Evolutionary conservation across 2,113 vertebrate genomes (phyloP).

Genomic region (Madoqua kirkii): DNA sequence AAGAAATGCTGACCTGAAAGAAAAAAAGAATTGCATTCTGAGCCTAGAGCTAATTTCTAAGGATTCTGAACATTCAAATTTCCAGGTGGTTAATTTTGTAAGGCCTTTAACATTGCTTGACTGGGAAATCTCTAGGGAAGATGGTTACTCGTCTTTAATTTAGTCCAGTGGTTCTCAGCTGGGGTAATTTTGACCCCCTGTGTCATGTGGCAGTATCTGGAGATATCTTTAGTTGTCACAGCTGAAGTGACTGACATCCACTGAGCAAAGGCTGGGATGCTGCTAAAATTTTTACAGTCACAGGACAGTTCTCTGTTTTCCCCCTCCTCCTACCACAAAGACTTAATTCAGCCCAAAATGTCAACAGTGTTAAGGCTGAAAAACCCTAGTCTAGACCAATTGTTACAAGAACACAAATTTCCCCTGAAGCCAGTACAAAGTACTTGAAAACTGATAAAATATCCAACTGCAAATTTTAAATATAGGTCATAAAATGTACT

Average conservation of each 20-base stretch:
- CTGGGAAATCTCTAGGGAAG: not conserved
- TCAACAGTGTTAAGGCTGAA: not conserved
- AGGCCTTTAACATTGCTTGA: not conserved
- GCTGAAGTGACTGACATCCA: not conserved
- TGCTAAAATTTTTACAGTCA: not conserved
- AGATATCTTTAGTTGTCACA: constrained; percentile 17
- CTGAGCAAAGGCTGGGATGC: not conserved
- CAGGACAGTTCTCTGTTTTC: fast-evolving
- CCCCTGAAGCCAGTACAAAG: not conserved
- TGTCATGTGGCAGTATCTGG: not conserved
- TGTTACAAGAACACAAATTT: constrained; percentile 10
- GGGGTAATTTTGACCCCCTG: not conserved
- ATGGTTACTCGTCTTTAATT: not conserved
- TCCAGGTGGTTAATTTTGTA: not conserved
- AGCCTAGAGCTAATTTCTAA: not conserved
- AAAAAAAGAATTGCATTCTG: constrained; percentile 22
- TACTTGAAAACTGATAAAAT: constrained; percentile 13
- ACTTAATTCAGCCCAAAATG: not conserved
- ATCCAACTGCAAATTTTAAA: not conserved
- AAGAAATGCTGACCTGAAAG: constrained; percentile 93
- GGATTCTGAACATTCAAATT: constrained; percentile 6
- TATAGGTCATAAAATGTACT: constrained; percentile 11
- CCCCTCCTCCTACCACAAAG: not conserved
- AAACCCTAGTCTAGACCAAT: not conserved
- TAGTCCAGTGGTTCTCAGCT: not conserved